These are phyloP conservation scores for Leucophenga montana DNA, from an alignment of 2,888 invertebrate genomes.

Conservation along the genomic window DNA sequence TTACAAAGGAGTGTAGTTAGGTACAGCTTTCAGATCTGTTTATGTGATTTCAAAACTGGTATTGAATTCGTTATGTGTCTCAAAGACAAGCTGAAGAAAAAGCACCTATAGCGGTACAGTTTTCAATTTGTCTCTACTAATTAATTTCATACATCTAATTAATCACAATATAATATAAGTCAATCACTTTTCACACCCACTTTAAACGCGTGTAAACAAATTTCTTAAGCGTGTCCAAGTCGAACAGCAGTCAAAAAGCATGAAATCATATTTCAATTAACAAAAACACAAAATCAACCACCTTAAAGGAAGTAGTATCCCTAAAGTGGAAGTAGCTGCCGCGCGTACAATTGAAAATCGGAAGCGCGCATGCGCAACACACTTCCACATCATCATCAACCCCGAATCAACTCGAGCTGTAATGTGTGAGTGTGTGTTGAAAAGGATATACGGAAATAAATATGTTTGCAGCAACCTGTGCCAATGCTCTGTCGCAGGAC, in stretches of 20 bases:
- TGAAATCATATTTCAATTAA: background rate
- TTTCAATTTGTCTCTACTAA: too few species aligned
- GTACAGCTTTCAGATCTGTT: background rate
- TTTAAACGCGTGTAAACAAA: background rate
- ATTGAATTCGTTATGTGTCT: background rate
- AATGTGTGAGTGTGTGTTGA: background rate
- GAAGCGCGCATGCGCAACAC: slow-evolving; percentile 15
- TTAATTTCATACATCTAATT: too few species aligned
- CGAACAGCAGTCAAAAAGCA: slow-evolving; percentile 1
- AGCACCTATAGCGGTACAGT: too few species aligned
- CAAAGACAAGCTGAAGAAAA: too few species aligned
- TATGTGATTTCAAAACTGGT: background rate
- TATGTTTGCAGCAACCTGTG: slow-evolving; percentile 11
- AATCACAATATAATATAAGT: too few species aligned
- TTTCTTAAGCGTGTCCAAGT: slow-evolving; percentile 8
- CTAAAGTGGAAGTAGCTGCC: slow-evolving; percentile 18
- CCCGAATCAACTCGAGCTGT: background rate
- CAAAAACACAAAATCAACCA: background rate
- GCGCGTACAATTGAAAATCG: background rate
- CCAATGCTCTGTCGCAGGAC: background rate
- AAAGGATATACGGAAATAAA: slow-evolving; percentile 23
- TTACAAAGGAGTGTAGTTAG: background rate
- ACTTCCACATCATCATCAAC: background rate
- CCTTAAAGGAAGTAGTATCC: background rate
- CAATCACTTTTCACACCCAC: slow-evolving; percentile 19